phyloP scores from a whole-genome alignment of 2,888 invertebrate genomes.

The Nephrotoma guestfalica region DNA sequence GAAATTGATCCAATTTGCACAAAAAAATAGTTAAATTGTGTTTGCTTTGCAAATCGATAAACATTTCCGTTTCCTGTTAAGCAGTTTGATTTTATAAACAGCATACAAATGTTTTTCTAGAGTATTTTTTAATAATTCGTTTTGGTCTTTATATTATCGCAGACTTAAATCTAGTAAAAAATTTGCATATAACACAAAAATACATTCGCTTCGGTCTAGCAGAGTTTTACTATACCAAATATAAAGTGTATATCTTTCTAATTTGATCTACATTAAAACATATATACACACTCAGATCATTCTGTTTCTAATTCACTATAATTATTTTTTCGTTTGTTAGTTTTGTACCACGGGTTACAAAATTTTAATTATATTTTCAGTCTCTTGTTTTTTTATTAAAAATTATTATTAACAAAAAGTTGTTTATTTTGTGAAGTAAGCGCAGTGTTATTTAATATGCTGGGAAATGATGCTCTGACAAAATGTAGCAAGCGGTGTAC shows the following conservation, averaged over 20 bases:
- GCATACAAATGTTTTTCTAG: background rate
- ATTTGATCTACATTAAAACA: background rate
- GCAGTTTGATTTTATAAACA: background rate
- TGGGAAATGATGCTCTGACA: background rate
- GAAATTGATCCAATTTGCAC: background rate
- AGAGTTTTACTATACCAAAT: background rate
- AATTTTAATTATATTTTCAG: background rate
- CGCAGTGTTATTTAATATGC: background rate
- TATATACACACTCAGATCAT: background rate
- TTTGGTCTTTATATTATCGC: background rate
- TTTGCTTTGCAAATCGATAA: background rate
- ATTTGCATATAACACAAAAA: background rate
- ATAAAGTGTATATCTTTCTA: background rate
- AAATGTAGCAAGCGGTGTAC: background rate
- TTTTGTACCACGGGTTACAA: background rate
- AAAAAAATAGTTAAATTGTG: too few relatives aligned
- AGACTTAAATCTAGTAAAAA: background rate
- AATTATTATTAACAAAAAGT: background rate
- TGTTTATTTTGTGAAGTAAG: background rate
- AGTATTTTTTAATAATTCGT: background rate
- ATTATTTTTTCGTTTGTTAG: background rate
- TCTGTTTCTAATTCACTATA: background rate
- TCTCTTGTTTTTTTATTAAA: background rate
- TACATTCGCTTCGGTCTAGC: background rate
- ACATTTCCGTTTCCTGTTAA: background rate